Conservation (phyloP, 1,140 invertebrate genomes). For the Atta texana region DNA sequence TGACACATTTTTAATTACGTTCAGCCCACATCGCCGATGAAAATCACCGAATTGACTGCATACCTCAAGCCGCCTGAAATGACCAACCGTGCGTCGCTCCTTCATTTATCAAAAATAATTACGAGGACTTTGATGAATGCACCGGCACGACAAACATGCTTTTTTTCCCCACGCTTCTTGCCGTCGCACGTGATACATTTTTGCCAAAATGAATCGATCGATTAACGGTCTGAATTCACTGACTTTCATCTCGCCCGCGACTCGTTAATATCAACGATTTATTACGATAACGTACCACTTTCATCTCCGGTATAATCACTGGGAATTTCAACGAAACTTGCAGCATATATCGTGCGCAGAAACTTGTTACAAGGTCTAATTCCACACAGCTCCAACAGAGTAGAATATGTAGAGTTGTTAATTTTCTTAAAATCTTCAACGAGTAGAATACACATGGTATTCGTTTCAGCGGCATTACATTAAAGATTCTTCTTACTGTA, state of each 20-base stretch:
- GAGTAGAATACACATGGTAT: neutral
- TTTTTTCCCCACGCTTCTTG: neutral
- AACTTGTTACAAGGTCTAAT: constrained; percentile 28
- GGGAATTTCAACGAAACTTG: constrained; percentile 52
- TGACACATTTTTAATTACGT: constrained; percentile 67
- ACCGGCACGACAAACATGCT: constrained; percentile 18
- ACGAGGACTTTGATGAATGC: constrained; percentile 52
- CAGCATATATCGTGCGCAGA: neutral
- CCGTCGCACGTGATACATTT: constrained; percentile 39
- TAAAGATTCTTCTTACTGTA: constrained; percentile 14
- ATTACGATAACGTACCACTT: constrained; percentile 59
- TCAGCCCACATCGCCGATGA: constrained; percentile 23
- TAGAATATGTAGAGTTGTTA: neutral
- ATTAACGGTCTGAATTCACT: constrained; percentile 63
- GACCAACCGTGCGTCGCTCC: neutral
- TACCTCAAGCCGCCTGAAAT: constrained; percentile 20
- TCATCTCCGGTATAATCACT: constrained; percentile 43
- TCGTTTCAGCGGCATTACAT: neutral
- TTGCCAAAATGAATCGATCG: constrained; percentile 53
- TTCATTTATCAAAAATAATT: constrained; percentile 64
- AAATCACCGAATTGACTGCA: constrained; percentile 44
- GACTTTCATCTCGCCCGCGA: constrained; percentile 65
- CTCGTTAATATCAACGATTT: constrained; percentile 68
- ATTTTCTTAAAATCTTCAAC: constrained; percentile 25
- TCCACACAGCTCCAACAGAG: neutral